Evolutionary conservation across 2,113 vertebrate genomes (phyloP).

Genomic region (Xiphias gladius): DNA sequence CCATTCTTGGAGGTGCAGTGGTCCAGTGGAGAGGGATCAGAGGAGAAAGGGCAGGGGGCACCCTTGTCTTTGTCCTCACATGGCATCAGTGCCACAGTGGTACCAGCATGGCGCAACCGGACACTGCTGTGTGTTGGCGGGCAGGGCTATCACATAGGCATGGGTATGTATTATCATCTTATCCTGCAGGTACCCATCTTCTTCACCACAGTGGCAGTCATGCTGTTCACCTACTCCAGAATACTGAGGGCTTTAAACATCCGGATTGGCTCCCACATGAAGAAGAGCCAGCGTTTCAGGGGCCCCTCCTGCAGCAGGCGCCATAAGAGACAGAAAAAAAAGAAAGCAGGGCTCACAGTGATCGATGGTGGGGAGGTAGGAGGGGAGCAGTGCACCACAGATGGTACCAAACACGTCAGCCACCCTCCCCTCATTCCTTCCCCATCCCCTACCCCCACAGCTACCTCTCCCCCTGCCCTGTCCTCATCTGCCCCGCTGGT

Average conservation of each 20-base stretch:
- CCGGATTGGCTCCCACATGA: slow-evolving; percentile 86
- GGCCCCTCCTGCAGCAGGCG: slow-evolving; percentile 61
- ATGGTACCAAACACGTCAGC: slow-evolving; percentile 75
- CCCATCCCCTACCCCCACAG: slow-evolving; percentile 77
- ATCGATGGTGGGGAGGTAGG: slow-evolving; percentile 50
- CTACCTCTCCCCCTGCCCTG: slow-evolving; percentile 79
- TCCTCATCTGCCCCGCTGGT: slow-evolving; percentile 76
- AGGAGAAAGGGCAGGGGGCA: slow-evolving; percentile 43
- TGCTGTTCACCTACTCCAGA: slow-evolving; percentile 86
- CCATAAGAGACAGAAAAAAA: slow-evolving; percentile 65
- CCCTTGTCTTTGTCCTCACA: slow-evolving; percentile 28
- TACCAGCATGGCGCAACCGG: slow-evolving; percentile 78
- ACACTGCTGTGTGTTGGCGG: slow-evolving; percentile 84
- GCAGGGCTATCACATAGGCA: slow-evolving; percentile 72
- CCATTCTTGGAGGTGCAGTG: slow-evolving; percentile 86
- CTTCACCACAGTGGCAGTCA: slow-evolving; percentile 83
- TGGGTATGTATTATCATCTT: slow-evolving; percentile 82
- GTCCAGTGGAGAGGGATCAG: slow-evolving; percentile 55
- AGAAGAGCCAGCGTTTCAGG: slow-evolving; percentile 76
- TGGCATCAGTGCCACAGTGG: slow-evolving; percentile 27
- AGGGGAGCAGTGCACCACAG: slow-evolving; percentile 65
- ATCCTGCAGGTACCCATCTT: slow-evolving; percentile 88
- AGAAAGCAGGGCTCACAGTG: slow-evolving; percentile 50
- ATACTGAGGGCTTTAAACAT: slow-evolving; percentile 88
- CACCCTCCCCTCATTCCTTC: slow-evolving; percentile 81